Evolutionary conservation across 2,797 vertebrate species (phyloP), one percentile per base, ranked within the genome.

Genomic region (Lepilemur septentrionalis): DNA sequence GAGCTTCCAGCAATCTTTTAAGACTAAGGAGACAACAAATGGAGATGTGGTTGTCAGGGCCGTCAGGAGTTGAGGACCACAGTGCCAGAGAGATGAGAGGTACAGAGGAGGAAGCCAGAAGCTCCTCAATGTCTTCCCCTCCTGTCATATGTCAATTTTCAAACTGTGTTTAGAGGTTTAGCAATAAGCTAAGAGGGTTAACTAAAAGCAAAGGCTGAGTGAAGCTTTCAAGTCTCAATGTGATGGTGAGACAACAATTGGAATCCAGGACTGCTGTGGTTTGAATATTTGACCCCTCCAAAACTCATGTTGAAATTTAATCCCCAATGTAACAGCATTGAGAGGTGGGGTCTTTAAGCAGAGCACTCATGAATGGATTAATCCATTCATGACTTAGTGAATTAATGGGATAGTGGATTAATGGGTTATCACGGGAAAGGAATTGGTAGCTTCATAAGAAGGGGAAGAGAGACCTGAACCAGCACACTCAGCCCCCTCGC

Each of bases 21-120:
- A 22, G 48, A 17, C 6, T 17, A 38, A 18, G 23, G 55, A 32
- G 59, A 50, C 5, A 23, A 32, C 67, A n/a, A 25, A 17, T 43
- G 61, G 35, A 55, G 57, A 7, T 48, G 20, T 14, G 28, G 22
- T 28, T 75, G 59, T 65, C 81, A n/a, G 30, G 57, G 46, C 46
- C 43, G n/a, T 5, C 18, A 15, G 30, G 28, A 25, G 48, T 8
- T 75, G n/a, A 38, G 25, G 9, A 35, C 35, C 84, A 55, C 79
- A 65, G 59, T 18, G 41, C 15, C 4, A 13, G 46, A 73, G 11
- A 84, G 30, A 69, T 35, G 32, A 50, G 43, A 52, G 11, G 0
- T 1, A 0, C 3, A 46, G 23, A 43, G 15, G 15, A 28, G 38
- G 28, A 14, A 69, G 4, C 8, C 12, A 14, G 11, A 11, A 5